Evolutionary conservation across 2,113 vertebrate species (phyloP), one percentile per base, ranked within the genome.

Genomic region (Lamprotornis superbus): DNA sequence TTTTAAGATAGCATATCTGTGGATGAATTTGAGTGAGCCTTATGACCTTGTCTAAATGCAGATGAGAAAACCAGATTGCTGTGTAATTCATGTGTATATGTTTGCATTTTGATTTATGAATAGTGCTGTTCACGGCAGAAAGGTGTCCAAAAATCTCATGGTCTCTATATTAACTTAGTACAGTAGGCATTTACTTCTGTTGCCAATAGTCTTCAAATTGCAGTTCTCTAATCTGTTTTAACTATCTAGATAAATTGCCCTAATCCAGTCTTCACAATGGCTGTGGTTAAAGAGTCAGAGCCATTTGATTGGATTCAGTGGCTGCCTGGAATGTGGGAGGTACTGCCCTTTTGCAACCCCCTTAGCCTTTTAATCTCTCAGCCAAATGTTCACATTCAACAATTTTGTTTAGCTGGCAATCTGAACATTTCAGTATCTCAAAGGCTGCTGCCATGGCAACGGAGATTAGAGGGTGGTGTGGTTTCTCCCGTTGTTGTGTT

Each of bases 331-430:
- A 98, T 98, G 98, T 98, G 98, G 98, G 98, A 98, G 98, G 98
- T 97, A 96, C 98, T 98, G 98, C 97, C 98, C 98, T 98, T 98
- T 98, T 97, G 97, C 98, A 98, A 98, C 98, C 98, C 95, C 97
- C 97, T 98, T 98, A 98, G 98, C 98, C 97, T 98, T 98, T 98
- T 98, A 98, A 98, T 98, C 98, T 98, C 97, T 97, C 98, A 98
- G 98, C 98, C 98, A 98, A 98, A 98, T 98, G 98, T 98, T 98
- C 98, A 97, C 98, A 98, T 98, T 98, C 98, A 98, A 98, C 98
- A 98, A 98, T 98, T 98, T 98, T 98, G 98, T 98, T 98, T 98
- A 98, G 98, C 98, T 98, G 97, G 98, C 98, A 98, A 97, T 98
- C 97, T 98, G 98, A 98, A 98, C 98, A 98, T 98, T 98, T 98